phyloP scores from a whole-genome alignment of 2,888 invertebrate genomes.

The Priapulus caudatus region DNA sequence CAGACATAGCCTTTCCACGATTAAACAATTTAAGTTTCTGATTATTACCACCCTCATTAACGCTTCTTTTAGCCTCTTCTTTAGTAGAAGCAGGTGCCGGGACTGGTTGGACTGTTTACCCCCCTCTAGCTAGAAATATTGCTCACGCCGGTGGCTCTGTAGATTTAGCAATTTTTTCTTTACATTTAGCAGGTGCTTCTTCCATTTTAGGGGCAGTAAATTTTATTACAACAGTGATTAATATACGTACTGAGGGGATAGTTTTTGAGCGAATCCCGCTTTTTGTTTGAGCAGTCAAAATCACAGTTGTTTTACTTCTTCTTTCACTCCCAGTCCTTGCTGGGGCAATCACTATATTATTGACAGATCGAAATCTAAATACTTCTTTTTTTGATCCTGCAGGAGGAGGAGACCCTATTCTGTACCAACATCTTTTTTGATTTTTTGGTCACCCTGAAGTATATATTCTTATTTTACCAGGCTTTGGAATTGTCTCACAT shows the following conservation, averaged over 20 bases:
- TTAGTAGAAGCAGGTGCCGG: conserved; percentile 57
- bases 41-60: conserved; percentile 55
- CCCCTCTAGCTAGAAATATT: conserved; percentile 52
- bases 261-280: conserved; percentile 53
- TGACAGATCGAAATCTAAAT: conserved; percentile 67
- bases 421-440: conserved; percentile 74
- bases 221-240: conserved; percentile 63
- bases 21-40: conserved; percentile 77
- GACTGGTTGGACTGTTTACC: conserved; percentile 66
- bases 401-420: conserved; percentile 65
- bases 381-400: conserved; percentile 67
- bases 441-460: conserved; percentile 79
- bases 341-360: conserved; percentile 63
- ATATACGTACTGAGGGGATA: conserved; percentile 52
- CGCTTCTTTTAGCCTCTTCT: conserved; percentile 51
- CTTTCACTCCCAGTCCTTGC: conserved; percentile 62
- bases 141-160: conserved; percentile 55
- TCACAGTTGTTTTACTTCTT: conserved; percentile 52
- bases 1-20: conserved; percentile 69
- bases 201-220: conserved; percentile 59
- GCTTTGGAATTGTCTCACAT: conserved; percentile 68
- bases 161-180: conserved; percentile 61
- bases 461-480: conserved; percentile 70
- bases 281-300: conserved; percentile 59
- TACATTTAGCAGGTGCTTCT: conserved; percentile 50